Base-by-base conservation (phyloP, 2,113 vertebrate genomes). In the Todiramphus saurophagus region DNA sequence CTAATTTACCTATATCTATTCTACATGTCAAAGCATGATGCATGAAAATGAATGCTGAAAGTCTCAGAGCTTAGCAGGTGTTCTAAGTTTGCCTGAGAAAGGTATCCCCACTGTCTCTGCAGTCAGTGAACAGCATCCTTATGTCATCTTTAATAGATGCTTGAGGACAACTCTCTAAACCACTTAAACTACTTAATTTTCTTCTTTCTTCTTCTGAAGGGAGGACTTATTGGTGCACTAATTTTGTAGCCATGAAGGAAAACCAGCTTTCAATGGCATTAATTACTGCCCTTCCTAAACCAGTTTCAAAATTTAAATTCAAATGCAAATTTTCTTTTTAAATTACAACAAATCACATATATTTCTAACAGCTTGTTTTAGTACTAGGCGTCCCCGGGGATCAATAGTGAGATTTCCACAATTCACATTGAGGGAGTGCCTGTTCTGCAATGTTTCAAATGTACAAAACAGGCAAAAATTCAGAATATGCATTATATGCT, bases 401-500 rank as follows among this genome's bases (percentile, higher is more conserved):
- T 20, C 30, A 35, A 23, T 1, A 72, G 1, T 4, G 33, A 90
- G 17, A 89, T 30, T 41, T 27, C 14, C 21, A 37, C 9, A 58
- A 20, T 16, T 43, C 63, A 41, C 11, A 39, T 20, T 48, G 5
- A 73, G 8, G 35, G 5, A 72, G 44, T 19, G 25, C 9, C 33
- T 59, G 23, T 25, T 16, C 46, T 5, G 2, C 10, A 30, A 31
- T 7, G 4, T 25, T 69, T 76, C 39, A 62, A 70, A 6, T 16
- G 43, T 14, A 59, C 10, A 80, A 35, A 55, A 20, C 3, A 44
- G 18, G 44, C 8, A 63, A 78, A 18, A 12, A 67, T 72, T 43
- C 66, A 67, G 18, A 43, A 75, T 5, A 31, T 3, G 9, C 1
- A 13, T 19, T 48, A 10, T 4, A 1, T 31, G 31, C 21, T 1